These are phyloP conservation scores for Listrodromus nycthemerus DNA, from an alignment of 2,888 invertebrate species.

Conservation along the genomic window DNA sequence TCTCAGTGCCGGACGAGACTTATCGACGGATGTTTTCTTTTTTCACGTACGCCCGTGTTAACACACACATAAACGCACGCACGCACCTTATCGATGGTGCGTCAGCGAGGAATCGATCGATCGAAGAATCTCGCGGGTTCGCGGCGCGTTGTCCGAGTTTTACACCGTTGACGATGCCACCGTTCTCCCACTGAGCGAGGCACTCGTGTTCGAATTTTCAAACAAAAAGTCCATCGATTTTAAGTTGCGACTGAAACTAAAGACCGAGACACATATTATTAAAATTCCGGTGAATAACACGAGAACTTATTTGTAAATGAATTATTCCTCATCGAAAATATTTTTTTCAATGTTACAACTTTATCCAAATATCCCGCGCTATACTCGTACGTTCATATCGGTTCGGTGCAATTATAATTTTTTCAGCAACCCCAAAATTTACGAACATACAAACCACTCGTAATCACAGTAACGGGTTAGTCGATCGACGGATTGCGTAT, in stretches of 20 bases:
- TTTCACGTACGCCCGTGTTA: slow-evolving; percentile 11
- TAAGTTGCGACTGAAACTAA: slow-evolving; percentile 29
- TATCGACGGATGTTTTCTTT: slow-evolving; percentile 18
- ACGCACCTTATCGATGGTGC: slow-evolving; percentile 28
- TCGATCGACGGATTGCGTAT: no score
- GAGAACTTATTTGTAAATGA: neutral
- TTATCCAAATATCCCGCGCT: neutral
- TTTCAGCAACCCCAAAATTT: no score
- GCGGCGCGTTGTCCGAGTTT: neutral
- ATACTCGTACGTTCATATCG: slow-evolving; percentile 24
- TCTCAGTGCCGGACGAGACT: slow-evolving; percentile 34
- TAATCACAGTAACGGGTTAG: no score
- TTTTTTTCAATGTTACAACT: neutral
- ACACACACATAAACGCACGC: slow-evolving; percentile 46
- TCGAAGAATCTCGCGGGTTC: slow-evolving; percentile 1
- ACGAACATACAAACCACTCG: no score
- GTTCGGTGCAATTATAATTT: no score
- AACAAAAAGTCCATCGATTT: slow-evolving; percentile 12
- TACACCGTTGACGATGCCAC: slow-evolving; percentile 26
- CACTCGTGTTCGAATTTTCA: slow-evolving; percentile 22
- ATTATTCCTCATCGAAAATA: neutral
- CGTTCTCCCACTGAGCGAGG: neutral
- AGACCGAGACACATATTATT: neutral
- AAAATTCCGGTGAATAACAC: neutral
- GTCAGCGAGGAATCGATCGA: slow-evolving; percentile 65